Evolutionary conservation across 2,113 vertebrate genomes (phyloP), one percentile per base, ranked within the genome.

Genomic region (Chunga burmeisteri): DNA sequence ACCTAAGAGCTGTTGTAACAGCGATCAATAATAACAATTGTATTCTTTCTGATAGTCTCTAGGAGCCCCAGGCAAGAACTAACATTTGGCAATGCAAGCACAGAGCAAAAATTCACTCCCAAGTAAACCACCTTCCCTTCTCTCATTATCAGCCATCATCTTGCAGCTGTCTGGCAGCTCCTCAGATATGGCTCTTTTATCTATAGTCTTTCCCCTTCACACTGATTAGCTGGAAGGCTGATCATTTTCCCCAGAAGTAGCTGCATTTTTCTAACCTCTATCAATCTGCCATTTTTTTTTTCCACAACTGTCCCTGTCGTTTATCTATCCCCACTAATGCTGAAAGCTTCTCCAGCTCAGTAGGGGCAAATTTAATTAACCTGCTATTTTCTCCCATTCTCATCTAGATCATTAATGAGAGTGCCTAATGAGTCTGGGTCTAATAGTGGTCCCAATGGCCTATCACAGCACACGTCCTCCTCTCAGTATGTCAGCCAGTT

Each of bases 321-420:
- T 86, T 78, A 27, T 56, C 68, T 82, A n/a, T 63, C 66, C 65
- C 53, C 55, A 62, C 32, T 82, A 52, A 79, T 20, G 50, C 79
- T 67, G 80, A 86, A 72, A 71, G 44, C 38, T 90, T 71, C 92
- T 79, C 62, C 84, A 86, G 83, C 62, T 94, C 86, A 58, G 72
- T 42, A 79, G 82, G 72, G 87, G 72, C 87, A 94, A 86, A 53
- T 73, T 88, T 90, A 95, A 96, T 96, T 94, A 96, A 88, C 89
- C 81, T 84, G 36, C 79, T 88, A 5, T 83, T 89, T 88, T 40
- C 56, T 79, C 27, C 75, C 55, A 38, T 73, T 50, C 89, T 81
- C 86, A 85, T 95, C 81, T 62, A 59, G 80, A 44, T 70, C 62
- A 18, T 78, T 95, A 91, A 88, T 23, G 83, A 80, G 70, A 58